Base-by-base conservation (phyloP, 2,888 invertebrate genomes). In the Lepas anatifera region DNA sequence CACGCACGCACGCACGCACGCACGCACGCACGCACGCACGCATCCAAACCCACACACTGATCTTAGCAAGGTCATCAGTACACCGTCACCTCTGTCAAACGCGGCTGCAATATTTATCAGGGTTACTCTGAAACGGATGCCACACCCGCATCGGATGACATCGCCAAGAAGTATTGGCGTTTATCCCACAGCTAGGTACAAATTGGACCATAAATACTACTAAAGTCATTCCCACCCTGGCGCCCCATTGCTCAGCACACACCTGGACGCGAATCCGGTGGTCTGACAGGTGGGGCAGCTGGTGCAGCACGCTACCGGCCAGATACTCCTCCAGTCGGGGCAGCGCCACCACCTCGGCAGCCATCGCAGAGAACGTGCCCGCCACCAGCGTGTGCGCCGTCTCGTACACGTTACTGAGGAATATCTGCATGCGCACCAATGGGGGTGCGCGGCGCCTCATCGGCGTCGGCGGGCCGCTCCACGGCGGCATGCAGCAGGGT, bases 381-480 rank as follows among this genome's bases (percentile, higher is more conserved):
- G 89, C 90, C 77, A 92, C 83, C 81, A 90, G 84, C 77, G 89
- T 89, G 77, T 87, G 90, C 77, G 92, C 90, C 75, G 87, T 87
- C 73, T 95, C 94, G 77, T 91, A 90, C 68, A 92, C 83, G 68
- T 86, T 85, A 68, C 87, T 86, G 71, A 95, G 81, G 80, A 91
- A 93, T 72, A 86, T 85, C 78, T 95, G 94, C 91, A 94, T 92
- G 75, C 90, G 85, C 73, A 90, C 88, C 68, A 88, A n/a, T 81
- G 0, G 91, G 87, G 25, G 32, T 6, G 32, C 58, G 58, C 22
- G 1, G 58, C 2, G 18, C 58, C 32, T 22, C 35, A 35, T 25
- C 22, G 32, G 29, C 32, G 35, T 18, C 58, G 18, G 32, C 32
- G 1, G 58, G 22, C 52, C 76, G 68, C 77, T 77, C 78, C 73